phyloP scores from a whole-genome alignment of 2,888 invertebrate genomes.

The Leptodirus hochenwartii region DNA sequence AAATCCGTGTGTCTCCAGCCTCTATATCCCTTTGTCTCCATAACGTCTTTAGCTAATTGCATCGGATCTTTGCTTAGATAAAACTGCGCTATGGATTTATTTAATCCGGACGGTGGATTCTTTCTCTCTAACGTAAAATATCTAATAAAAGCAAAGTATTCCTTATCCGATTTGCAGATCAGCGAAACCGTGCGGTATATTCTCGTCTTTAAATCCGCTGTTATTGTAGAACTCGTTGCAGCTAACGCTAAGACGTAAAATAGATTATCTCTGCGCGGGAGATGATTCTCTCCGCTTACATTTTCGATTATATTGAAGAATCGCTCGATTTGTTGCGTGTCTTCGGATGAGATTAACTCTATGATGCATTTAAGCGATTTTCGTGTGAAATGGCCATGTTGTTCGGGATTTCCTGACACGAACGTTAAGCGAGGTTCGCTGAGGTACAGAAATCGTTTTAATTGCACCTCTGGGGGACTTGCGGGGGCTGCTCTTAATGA shows the following conservation, averaged over 20 bases:
- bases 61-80: constrained; percentile 40
- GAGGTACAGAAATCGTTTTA: constrained; percentile 20
- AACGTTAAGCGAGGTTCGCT: constrained; percentile 15
- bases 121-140: constrained; percentile 16
- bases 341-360: constrained; percentile 9
- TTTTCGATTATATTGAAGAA: constrained; percentile 6
- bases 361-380: constrained; percentile 9
- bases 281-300: constrained; percentile 14
- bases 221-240: constrained; percentile 4
- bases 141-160: constrained; percentile 21
- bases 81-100: constrained; percentile 43
- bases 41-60: constrained; percentile 42
- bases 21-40: constrained; percentile 40
- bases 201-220: constrained; percentile 8
- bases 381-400: constrained; percentile 12
- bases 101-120: constrained; percentile 16
- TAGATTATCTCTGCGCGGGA: constrained; percentile 16
- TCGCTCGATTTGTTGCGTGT: constrained; percentile 2
- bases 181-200: constrained; percentile 13
- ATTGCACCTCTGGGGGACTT: constrained; percentile 15
- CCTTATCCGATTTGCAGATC: constrained; percentile 40
- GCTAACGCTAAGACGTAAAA: constrained; percentile 17
- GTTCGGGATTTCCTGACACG: constrained; percentile 18
- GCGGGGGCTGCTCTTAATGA: no score
- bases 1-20: constrained; percentile 58